A percentile compares a stretch with the other conserved stretches of the same genome.
Conservation (phyloP, 2,113 vertebrate genomes). For the Leucopsar rothschildi region DNA sequence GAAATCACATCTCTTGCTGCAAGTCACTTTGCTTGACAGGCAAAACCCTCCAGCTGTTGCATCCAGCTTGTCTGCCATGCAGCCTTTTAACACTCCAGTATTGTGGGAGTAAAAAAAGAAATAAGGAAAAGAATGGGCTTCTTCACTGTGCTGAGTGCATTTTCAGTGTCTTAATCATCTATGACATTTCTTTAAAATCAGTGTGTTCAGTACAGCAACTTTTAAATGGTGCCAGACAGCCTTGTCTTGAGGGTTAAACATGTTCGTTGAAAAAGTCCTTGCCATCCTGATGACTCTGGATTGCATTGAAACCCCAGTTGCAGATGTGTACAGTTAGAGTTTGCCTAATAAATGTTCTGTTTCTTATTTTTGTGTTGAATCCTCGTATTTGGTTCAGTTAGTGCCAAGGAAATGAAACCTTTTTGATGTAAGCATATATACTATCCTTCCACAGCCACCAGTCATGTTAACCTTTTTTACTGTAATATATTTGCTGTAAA, state of each 20-base stretch:
- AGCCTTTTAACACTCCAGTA: constrained; percentile 7
- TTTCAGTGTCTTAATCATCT: constrained; percentile 37
- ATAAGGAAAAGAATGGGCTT: neutral
- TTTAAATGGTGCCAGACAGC: constrained; percentile 10
- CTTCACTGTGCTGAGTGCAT: neutral
- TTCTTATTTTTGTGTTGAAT: constrained; percentile 26
- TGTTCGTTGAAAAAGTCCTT: neutral
- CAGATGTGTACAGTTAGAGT: constrained; percentile 32
- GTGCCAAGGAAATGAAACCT: constrained; percentile 5
- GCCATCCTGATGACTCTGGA: neutral
- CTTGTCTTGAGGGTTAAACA: constrained; percentile 17
- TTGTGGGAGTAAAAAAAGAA: neutral
- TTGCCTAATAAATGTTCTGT: constrained; percentile 25
- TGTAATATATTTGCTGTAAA: constrained; percentile 67
- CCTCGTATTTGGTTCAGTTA: neutral
- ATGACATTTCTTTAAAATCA: constrained; percentile 29
- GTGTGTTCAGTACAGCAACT: constrained; percentile 8
- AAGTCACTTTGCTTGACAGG: constrained; percentile 43
- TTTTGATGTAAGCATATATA: neutral
- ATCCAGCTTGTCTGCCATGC: constrained; percentile 42
- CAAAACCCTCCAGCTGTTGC: constrained; percentile 55
- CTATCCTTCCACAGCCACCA: neutral
- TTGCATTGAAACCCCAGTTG: neutral
- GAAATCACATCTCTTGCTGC: constrained; percentile 20
- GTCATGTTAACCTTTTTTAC: constrained; percentile 26